Percentiles rank a stretch among this genome's conserved stretches.
These are phyloP conservation scores for Dysdera silvatica DNA, from an alignment of 1,140 invertebrate species.

Conservation along the genomic window DNA sequence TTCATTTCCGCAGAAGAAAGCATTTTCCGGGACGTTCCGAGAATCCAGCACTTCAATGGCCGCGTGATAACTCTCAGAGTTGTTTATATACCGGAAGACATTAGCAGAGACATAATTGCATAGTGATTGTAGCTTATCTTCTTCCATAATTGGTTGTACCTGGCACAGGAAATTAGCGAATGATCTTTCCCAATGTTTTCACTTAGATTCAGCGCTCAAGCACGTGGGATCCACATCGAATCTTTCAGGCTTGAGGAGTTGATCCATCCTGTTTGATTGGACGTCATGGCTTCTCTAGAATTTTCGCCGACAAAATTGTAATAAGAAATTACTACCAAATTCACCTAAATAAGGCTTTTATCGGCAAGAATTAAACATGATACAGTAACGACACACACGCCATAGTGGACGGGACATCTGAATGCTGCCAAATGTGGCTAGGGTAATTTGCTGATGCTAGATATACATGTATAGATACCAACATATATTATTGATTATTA, in stretches of 20 bases:
- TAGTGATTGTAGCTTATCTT: constrained; percentile 16
- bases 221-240: constrained; percentile 3
- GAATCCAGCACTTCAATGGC: not conserved
- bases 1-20: not conserved
- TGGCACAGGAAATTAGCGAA: not conserved
- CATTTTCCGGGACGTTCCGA: constrained; percentile 3
- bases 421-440: not conserved
- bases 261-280: not conserved
- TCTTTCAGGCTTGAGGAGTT: constrained; percentile 2
- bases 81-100: constrained; percentile 2
- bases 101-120: constrained; percentile 12
- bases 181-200: not conserved
- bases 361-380: not conserved
- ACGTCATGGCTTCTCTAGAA: not conserved
- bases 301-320: not conserved
- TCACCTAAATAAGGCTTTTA: not conserved
- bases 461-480: not conserved
- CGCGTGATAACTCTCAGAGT: not conserved
- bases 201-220: not conserved
- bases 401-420: not conserved
- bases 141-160: not conserved
- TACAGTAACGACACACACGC: not conserved
- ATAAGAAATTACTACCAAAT: not conserved
- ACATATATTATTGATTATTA: not conserved
- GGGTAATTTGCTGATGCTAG: not conserved